Percentiles rank a stretch among this genome's conserved stretches.
Evolutionary conservation across 2,797 vertebrate species (phyloP).

Genomic region (Syndactyla subalaris): DNA sequence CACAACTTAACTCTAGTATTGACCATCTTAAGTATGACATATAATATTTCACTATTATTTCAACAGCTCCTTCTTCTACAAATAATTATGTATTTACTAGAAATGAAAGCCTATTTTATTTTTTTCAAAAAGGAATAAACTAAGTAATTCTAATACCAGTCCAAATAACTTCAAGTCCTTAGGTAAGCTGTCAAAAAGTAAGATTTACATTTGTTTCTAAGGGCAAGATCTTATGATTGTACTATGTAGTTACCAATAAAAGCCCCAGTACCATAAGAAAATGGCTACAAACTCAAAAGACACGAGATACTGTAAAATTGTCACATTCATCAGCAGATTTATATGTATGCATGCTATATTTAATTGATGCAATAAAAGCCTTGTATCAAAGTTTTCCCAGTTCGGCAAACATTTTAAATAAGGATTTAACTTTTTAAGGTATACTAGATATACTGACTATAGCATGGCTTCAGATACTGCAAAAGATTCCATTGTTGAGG

Average conservation of each 20-base stretch:
- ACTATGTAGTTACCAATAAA: not conserved
- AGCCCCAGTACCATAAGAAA: not conserved
- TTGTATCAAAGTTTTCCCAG: not conserved
- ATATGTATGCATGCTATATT: not conserved
- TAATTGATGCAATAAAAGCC: not conserved
- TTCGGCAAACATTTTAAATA: not conserved
- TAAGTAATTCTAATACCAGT: not conserved
- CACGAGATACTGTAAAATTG: not conserved
- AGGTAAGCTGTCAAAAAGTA: not conserved
- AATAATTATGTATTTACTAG: not conserved
- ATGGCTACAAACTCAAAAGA: not conserved
- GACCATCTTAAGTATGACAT: not conserved
- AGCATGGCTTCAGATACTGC: not conserved
- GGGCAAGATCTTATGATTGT: not conserved
- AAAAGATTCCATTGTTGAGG: not conserved
- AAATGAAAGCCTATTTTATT: not conserved
- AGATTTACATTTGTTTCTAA: not conserved
- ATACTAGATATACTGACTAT: not conserved
- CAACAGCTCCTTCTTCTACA: not conserved
- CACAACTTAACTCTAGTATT: not conserved
- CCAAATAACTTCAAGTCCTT: not conserved
- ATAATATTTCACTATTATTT: not conserved
- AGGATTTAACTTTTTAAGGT: not conserved
- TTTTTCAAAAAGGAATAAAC: not conserved
- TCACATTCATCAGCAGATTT: not conserved